These are phyloP conservation scores for Anastrepha ludens DNA, from an alignment of 1,140 invertebrate species.

Conservation along the genomic window DNA sequence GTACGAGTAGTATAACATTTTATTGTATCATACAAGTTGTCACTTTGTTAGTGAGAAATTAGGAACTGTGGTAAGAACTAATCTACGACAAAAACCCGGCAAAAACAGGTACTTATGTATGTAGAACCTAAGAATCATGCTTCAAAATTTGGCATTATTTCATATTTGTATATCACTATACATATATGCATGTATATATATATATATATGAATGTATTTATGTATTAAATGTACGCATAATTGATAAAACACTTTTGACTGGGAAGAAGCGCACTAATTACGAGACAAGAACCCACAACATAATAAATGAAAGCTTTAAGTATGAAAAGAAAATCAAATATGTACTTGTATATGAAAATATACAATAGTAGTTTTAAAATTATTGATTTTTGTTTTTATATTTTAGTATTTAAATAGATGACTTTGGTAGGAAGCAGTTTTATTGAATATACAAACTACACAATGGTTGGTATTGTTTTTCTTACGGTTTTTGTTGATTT, in stretches of 20 bases:
- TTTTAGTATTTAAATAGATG: background rate
- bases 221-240: slow-evolving; percentile 9
- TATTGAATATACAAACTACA: slow-evolving; percentile 12
- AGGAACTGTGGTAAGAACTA: slow-evolving; percentile 14
- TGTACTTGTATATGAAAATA: background rate
- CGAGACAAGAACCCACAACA: slow-evolving; percentile 43
- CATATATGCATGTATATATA: background rate
- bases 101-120: slow-evolving; percentile 2
- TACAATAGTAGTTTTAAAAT: background rate
- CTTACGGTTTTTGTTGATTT: slow-evolving; percentile 20
- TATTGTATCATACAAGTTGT: slow-evolving; percentile 21
- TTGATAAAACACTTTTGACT: background rate
- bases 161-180: background rate
- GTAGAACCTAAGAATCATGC: slow-evolving; percentile 36
- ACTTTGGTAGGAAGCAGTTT: slow-evolving; percentile 23
- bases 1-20: slow-evolving; percentile 18
- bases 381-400: slow-evolving; percentile 5
- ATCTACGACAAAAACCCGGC: slow-evolving; percentile 20
- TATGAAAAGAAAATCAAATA: background rate
- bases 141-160: slow-evolving; percentile 19
- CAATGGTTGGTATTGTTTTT: background rate
- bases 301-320: background rate
- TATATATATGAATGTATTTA: slow-evolving; percentile 15
- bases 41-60: slow-evolving; percentile 20
- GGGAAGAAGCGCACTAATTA: slow-evolving; percentile 28